Evolutionary conservation across 2,113 vertebrate genomes (phyloP), one percentile per base, ranked within the genome.

Genomic region (Myotis davidii): DNA sequence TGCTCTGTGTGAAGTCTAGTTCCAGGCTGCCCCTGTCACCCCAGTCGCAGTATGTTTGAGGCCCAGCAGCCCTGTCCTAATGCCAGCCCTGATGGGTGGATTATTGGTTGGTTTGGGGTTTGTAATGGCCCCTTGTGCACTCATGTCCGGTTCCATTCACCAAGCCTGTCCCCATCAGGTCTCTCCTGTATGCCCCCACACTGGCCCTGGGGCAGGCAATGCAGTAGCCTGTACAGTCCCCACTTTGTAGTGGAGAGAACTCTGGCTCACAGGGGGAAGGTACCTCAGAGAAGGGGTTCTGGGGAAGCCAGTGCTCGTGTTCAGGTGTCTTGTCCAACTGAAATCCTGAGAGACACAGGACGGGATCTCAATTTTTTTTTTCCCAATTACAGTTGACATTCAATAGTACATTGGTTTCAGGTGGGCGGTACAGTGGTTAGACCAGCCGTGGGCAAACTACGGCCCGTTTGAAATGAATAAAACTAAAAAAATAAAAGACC

Each of bases 11-110:
- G 64, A 39, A 10, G 42, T 34, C 23, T 16, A 16, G 37, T 72
- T 52, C 25, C 84, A 84, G 59, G 9, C 25, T 25, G 67, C 10
- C 61, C 34, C 45, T 77, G 34, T 45, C 45, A 42, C 76, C 9
- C 45, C 13, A 16, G 34, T 50, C 69, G 14, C 6, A 10, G 45
- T 7, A 6, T 7, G 25, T 45, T 64, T 37, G 5, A 74, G 81
- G 52, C 39, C 6, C 23, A 20, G 37, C 12, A 45, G 7, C 20
- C 74, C 27, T 29, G 6, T 56, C 64, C 56, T 42, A 37, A 39
- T 0, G 16, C 39, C 7, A 4, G 27, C 65, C 4, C 25, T 2
- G 18, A n/a, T 10, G 56, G 27, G 32, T 20, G 6, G 37, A 4
- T 59, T 37, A 18, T 52, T 34, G 20, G 21, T 52, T 0, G 1